phyloP scores from a whole-genome alignment of 2,113 vertebrate genomes.

The Catagonus wagneri region DNA sequence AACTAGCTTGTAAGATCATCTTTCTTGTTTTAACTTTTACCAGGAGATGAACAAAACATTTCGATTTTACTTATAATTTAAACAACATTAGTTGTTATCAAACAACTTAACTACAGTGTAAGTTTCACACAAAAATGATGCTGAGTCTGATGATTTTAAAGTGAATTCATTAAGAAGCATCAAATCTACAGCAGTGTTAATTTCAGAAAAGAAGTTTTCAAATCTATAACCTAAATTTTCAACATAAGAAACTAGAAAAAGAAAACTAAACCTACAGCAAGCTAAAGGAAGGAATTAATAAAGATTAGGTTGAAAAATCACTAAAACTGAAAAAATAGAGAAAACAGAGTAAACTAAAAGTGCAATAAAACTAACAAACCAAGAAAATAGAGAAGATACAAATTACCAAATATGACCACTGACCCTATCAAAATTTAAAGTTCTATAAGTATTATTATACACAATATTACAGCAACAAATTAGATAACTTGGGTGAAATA shows the following conservation, averaged over 20 bases:
- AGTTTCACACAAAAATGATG: not conserved
- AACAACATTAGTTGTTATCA: not conserved
- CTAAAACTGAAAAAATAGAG: not conserved
- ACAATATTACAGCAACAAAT: not conserved
- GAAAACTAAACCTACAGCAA: not conserved
- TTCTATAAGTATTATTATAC: not conserved
- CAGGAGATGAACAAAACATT: not conserved
- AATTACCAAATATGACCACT: not conserved
- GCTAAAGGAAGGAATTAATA: not conserved
- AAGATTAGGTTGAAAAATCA: not conserved
- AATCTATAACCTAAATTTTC: not conserved
- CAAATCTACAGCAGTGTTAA: not conserved
- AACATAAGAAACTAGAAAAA: not conserved
- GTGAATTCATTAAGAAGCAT: not conserved
- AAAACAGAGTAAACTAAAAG: not conserved
- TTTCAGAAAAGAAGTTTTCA: not conserved
- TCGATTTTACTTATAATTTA: not conserved
- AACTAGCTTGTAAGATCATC: not conserved
- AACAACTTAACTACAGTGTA: not conserved
- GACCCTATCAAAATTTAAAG: not conserved
- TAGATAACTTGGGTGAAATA: not conserved
- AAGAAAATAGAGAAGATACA: not conserved
- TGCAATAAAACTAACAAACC: constrained; percentile 1
- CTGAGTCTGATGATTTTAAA: not conserved
- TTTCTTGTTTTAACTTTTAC: not conserved